These are phyloP conservation scores for Caenorhabditis panamensis DNA, from an alignment of 2,888 invertebrate species.

Conservation along the genomic window DNA sequence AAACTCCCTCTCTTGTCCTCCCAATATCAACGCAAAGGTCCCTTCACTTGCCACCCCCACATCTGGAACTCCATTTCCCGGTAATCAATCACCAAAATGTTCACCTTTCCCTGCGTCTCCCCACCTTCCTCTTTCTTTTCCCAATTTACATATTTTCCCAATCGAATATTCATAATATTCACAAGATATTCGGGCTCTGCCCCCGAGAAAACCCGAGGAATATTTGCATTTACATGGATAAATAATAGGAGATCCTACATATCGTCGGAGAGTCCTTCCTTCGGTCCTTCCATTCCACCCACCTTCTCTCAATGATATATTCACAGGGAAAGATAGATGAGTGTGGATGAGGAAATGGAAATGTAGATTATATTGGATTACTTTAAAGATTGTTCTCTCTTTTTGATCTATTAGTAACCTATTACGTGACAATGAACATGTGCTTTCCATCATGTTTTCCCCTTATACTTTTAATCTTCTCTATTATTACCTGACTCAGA, in stretches of 20 bases:
- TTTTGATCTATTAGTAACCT: too few species aligned
- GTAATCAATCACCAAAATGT: constrained; percentile 3
- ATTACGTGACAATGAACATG: too few species aligned
- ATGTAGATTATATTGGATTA: too few species aligned
- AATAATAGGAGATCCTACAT: not conserved
- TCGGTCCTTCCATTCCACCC: not conserved
- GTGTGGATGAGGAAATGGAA: not conserved
- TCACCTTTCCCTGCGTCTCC: not conserved
- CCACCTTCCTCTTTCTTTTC: not conserved
- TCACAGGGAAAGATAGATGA: not conserved
- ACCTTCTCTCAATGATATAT: not conserved
- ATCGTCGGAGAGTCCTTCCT: not conserved
- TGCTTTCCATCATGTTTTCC: too few species aligned
- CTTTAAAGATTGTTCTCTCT: too few species aligned
- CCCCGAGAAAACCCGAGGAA: not conserved
- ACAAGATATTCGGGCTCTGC: not conserved
- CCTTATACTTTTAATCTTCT: too few species aligned
- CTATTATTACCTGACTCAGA: too few species aligned
- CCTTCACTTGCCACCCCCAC: too few species aligned
- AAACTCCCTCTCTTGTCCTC: too few species aligned
- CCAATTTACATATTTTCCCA: not conserved
- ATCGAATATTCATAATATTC: constrained; percentile 2
- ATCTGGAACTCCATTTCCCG: too few species aligned
- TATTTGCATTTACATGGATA: constrained; percentile 9
- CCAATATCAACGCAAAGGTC: too few species aligned